Base-by-base conservation (phyloP, 2,113 vertebrate genomes). In the Sphyrna mokarran region DNA sequence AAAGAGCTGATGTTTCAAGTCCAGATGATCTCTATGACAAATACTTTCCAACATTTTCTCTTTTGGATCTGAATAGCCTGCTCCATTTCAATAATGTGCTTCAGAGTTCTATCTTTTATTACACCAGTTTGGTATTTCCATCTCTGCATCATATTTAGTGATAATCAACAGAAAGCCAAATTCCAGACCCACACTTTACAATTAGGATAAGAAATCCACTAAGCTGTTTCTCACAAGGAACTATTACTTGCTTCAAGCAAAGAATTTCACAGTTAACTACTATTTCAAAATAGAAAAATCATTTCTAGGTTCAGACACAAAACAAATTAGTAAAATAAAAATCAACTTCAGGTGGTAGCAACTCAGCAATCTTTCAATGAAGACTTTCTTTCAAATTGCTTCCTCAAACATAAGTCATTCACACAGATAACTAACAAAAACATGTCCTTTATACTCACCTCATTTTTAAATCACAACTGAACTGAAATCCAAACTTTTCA, bases 381-480 rank as follows among this genome's bases (percentile, higher is more conserved):
- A 40, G n/a, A 37, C 18, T 66, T 18, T 66, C 20, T 37, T 91
- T 37, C n/a, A 66, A 37, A 66, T 66, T 89, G 48, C 48, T 66
- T 58, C 13, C 8, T 58, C 48, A 66, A 63, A 58, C 37, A 91
- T 16, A 66, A 66, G n/a, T 37, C 33, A 66, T 14, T 16, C 33
- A 66, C 37, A 40, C 37, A 40, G 37, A 43, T 83, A 20, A 68
- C 16, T 37, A 66, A 18, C 9, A 37, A 93, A 66, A 4, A n/a
- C 22, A 61, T 29, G 18, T 48, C 11, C 93, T 37, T 68, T 0
- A 37, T 95, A 95, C 98, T 96, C 96, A 99, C 99, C 99, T 99
- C 98, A 97, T 98, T 97, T 97, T 98, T 97, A 99, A 97, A 96
- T 99, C 98, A 96, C 99, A 99, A 96, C 98, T 98, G 97, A 99